phyloP scores from a whole-genome alignment of 2,888 invertebrate genomes.

The Germaria angustata region DNA sequence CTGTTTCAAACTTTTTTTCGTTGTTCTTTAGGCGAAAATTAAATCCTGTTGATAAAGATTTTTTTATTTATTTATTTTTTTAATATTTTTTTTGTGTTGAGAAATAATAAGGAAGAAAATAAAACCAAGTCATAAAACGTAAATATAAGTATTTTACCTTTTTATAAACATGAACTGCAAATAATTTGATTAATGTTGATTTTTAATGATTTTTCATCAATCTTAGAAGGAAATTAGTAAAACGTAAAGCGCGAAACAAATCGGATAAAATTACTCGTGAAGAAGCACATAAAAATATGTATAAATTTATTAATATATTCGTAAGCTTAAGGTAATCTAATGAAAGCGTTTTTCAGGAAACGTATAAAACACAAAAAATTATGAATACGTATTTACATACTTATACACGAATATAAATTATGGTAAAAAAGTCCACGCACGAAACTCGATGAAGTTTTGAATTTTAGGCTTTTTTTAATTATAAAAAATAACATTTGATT shows the following conservation, averaged over 20 bases:
- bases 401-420: too few relatives aligned
- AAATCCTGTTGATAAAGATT: conserved; percentile 55
- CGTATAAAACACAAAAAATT: too few relatives aligned
- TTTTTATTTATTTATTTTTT: too few relatives aligned
- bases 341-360: not conserved
- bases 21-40: conserved; percentile 52
- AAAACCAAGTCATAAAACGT: not conserved
- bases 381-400: too few relatives aligned
- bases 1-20: conserved; percentile 68
- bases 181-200: conserved; percentile 67
- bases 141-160: conserved; percentile 10
- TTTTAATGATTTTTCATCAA: conserved; percentile 69
- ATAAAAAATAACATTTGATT: too few relatives aligned
- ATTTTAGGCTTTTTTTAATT: too few relatives aligned
- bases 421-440: too few relatives aligned
- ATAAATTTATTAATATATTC: conserved; percentile 7
- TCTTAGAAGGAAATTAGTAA: conserved; percentile 47
- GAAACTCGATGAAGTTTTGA: too few relatives aligned
- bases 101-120: not conserved
- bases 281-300: conserved; percentile 12
- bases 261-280: conserved; percentile 24
- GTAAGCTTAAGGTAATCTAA: not conserved
- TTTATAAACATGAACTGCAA: conserved; percentile 22
- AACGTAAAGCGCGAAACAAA: not conserved
- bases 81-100: too few relatives aligned